These are phyloP conservation scores for Centropus bengalensis DNA, from an alignment of 2,113 vertebrate genomes.

Conservation along the genomic window DNA sequence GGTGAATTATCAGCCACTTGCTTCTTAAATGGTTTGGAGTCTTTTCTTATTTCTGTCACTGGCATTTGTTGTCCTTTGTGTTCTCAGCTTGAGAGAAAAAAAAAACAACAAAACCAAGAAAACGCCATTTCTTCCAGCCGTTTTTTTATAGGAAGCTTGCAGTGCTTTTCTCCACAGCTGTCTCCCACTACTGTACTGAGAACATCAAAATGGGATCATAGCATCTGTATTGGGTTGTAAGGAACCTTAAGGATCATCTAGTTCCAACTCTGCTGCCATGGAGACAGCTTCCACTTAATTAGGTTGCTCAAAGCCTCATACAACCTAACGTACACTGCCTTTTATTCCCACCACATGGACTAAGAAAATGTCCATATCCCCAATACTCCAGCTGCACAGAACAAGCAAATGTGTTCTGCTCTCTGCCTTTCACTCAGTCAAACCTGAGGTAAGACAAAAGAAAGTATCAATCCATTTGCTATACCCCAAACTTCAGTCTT, in stretches of 20 bases:
- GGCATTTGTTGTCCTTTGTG: background rate
- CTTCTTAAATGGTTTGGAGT: background rate
- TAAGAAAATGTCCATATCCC: background rate
- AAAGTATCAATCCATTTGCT: background rate
- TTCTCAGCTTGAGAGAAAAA: background rate
- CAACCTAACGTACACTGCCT: background rate
- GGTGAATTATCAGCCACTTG: background rate
- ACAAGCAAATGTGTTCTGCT: background rate
- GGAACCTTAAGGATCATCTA: no score
- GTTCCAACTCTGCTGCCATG: no score
- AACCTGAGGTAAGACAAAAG: background rate
- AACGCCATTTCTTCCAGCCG: background rate
- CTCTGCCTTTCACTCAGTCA: accelerated
- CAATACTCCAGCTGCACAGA: background rate
- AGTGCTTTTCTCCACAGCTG: background rate
- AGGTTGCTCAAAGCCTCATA: no score
- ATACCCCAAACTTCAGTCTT: background rate
- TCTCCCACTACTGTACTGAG: background rate
- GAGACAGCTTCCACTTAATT: no score
- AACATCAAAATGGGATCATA: background rate
- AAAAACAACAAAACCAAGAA: background rate
- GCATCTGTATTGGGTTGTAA: no score
- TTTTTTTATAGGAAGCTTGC: background rate
- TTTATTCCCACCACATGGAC: background rate
- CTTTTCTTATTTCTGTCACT: background rate